A percentile compares a stretch with the other conserved stretches of the same genome.
phyloP scores from a whole-genome alignment of 2,113 vertebrate species.

The Ibidorhyncha struthersii region DNA sequence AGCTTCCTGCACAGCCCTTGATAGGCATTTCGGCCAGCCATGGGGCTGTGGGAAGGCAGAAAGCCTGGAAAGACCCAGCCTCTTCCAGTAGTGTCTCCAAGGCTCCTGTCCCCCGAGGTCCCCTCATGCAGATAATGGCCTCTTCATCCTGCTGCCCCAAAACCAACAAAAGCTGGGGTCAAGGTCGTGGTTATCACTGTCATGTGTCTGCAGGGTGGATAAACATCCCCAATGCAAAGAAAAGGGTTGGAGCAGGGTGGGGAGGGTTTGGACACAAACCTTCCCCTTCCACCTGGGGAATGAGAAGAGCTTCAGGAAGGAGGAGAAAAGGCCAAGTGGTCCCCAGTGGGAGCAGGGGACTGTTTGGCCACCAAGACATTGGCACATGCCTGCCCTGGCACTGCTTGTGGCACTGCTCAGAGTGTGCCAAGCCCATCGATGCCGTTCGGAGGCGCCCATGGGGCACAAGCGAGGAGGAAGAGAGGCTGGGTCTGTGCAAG shows the following conservation, averaged over 20 bases:
- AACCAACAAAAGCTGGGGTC: not conserved
- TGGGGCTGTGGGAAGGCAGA: rapidly evolving
- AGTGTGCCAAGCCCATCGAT: not conserved
- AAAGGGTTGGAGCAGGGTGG: not conserved
- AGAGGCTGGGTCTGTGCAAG: not conserved
- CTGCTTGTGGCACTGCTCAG: not conserved
- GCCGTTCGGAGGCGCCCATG: rapidly evolving
- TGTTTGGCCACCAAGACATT: not conserved
- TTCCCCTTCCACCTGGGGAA: not conserved
- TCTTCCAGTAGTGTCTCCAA: not conserved
- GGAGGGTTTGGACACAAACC: not conserved
- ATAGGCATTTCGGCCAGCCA: not conserved
- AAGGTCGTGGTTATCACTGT: not conserved
- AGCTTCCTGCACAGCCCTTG: not conserved
- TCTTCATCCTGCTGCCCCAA: not conserved
- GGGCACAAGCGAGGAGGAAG: not conserved
- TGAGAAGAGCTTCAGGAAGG: not conserved
- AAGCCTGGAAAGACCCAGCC: not conserved
- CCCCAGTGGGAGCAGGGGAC: not conserved
- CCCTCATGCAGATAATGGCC: not conserved
- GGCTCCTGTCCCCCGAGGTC: not conserved
- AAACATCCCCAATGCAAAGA: not conserved
- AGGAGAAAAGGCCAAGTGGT: not conserved
- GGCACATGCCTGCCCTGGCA: not conserved
- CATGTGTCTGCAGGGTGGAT: not conserved